Conservation (phyloP, 2,888 invertebrate species). For the Atrina japonica region DNA sequence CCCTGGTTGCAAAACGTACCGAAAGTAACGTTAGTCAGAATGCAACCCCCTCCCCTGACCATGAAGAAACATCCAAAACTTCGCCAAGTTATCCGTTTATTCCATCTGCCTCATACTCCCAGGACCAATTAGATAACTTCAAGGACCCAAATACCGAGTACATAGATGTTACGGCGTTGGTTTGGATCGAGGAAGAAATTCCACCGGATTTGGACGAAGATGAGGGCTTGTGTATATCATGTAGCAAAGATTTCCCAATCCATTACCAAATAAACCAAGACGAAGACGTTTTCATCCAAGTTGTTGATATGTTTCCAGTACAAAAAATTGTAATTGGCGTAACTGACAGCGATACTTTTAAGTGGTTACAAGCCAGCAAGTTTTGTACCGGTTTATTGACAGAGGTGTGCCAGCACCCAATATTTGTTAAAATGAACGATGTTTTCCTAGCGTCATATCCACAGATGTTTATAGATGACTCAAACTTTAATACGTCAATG, state of each 20-base stretch:
- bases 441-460: slow-evolving; percentile 68
- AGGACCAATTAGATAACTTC: slow-evolving; percentile 12
- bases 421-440: slow-evolving; percentile 69
- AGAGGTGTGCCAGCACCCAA: slow-evolving; percentile 58
- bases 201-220: slow-evolving; percentile 41
- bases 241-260: slow-evolving; percentile 58
- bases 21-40: not conserved
- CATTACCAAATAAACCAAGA: slow-evolving; percentile 64
- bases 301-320: slow-evolving; percentile 61
- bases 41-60: slow-evolving; percentile 12
- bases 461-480: slow-evolving; percentile 49
- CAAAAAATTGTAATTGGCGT: slow-evolving; percentile 67
- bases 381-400: slow-evolving; percentile 65
- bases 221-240: slow-evolving; percentile 40
- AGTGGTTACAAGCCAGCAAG: slow-evolving; percentile 66
- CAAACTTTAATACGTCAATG: slow-evolving; percentile 59
- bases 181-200: slow-evolving; percentile 23
- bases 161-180: slow-evolving; percentile 27
- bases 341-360: slow-evolving; percentile 62
- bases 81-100: slow-evolving; percentile 8
- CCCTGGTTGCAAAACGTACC: slow-evolving; percentile 27
- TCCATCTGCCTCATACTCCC: slow-evolving; percentile 18
- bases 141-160: slow-evolving; percentile 22
- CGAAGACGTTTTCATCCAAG: slow-evolving; percentile 56
- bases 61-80: not conserved